These are phyloP conservation scores for Agriopis aurantiaria DNA, from an alignment of 2,888 invertebrate species.

Conservation along the genomic window DNA sequence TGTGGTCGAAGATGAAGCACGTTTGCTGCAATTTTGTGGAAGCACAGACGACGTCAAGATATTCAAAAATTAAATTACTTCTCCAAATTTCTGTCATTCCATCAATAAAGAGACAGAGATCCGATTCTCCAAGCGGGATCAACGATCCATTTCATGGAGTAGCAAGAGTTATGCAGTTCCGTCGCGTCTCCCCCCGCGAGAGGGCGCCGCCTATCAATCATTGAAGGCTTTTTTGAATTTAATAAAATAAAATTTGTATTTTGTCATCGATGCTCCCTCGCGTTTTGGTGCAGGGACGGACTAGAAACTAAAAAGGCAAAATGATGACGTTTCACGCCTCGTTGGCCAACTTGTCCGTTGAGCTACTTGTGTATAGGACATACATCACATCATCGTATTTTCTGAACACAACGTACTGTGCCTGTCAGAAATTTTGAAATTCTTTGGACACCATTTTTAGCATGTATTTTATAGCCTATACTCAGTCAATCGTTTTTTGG, in stretches of 20 bases:
- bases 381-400: neutral
- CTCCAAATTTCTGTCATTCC: slow-evolving; percentile 18
- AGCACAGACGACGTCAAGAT: too few species aligned
- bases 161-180: slow-evolving; percentile 78
- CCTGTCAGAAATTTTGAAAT: too few species aligned
- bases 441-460: too few species aligned
- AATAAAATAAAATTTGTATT: slow-evolving; percentile 88
- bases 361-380: neutral
- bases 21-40: too few species aligned
- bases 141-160: slow-evolving; percentile 83
- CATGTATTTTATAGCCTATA: too few species aligned
- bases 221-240: slow-evolving; percentile 86
- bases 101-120: slow-evolving; percentile 38
- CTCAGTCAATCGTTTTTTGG: too few species aligned
- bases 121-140: slow-evolving; percentile 52
- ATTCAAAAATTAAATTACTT: too few species aligned
- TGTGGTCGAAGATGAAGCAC: too few species aligned
- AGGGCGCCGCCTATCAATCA: slow-evolving; percentile 86
- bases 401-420: too few species aligned
- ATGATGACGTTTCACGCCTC: too few species aligned
- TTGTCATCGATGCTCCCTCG: slow-evolving; percentile 85
- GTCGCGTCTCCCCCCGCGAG: slow-evolving; percentile 53
- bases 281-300: slow-evolving; percentile 71
- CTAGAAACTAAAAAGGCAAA: slow-evolving; percentile 31
- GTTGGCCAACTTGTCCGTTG: too few species aligned